Evolutionary conservation across 2,888 invertebrate species (phyloP), one percentile per base, ranked within the genome.

Genomic region (Oxytorus armatus): DNA sequence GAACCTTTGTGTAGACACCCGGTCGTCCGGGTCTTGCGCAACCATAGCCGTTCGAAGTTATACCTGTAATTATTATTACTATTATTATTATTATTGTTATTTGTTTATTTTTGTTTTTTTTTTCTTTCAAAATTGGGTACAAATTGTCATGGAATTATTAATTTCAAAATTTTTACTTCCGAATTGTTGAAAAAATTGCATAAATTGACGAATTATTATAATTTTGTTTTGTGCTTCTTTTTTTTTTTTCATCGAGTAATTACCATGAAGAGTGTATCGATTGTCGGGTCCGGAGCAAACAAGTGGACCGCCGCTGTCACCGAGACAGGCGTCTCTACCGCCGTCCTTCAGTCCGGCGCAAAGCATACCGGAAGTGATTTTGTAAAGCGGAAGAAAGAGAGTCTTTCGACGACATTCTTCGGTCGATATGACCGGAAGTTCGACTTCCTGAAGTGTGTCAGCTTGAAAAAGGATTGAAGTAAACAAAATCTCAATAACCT

Each of bases 311-410:
- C 96, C 96, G 0, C 96, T 96, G 92, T 96, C 96, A 0, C 96
- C 96, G 65, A 96, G 93, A 88, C 96, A 96, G 1, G 96, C 96
- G 90, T 96, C 96, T 47, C 96, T 93, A 0, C 96, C 96, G 57
- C 96, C 96, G 81, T 96, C 93, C 88, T 96, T 96, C 87, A 95
- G 95, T 18, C 96, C 96, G 61, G 96, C 96, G 89, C 96, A 96
- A 92, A 96, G 95, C 96, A 96, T 96, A 89, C 96, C 95, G 73
- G 96, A 95, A 0, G 96, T 96, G 74, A 96, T 94, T 85, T 95
- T 94, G 91, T 96, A 96, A 61, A 96, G 92, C 14, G 96, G 96
- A 84, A 96, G 92, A 86, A 96, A 95, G 0, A 96, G 92, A 21
- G 96, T 96, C 84, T 95, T 93, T 61, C 95, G 95, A 23, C 96